A percentile compares a stretch with the other conserved stretches of the same genome.
These are phyloP conservation scores for Drosophila nigromelanica DNA, from an alignment of 1,140 invertebrate genomes.

Conservation along the genomic window DNA sequence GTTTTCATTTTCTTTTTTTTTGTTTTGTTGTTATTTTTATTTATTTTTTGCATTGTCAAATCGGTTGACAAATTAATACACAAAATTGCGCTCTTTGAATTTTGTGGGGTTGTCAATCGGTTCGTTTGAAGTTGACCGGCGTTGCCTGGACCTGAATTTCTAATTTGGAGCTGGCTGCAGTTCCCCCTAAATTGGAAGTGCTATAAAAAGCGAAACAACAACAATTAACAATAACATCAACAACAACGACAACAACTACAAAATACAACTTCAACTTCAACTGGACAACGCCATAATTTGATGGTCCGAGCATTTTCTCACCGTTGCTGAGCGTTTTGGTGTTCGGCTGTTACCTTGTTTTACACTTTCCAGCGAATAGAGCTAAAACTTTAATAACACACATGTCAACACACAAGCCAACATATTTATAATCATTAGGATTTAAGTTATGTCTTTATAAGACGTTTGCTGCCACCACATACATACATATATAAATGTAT, in stretches of 20 bases:
- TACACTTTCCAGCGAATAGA: constrained; percentile 71
- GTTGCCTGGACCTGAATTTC: constrained; percentile 54
- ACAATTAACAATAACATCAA: constrained; percentile 44
- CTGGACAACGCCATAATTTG: constrained; percentile 58
- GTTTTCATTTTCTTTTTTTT: not conserved
- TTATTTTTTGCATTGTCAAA: constrained; percentile 44
- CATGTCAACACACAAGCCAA: constrained; percentile 23
- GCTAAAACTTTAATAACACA: constrained; percentile 41
- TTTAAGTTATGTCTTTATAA: constrained; percentile 62
- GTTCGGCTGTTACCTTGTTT: constrained; percentile 35
- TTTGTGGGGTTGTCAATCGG: constrained; percentile 41
- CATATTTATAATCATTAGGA: constrained; percentile 62
- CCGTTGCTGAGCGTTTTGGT: constrained; percentile 50
- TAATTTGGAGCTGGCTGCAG: constrained; percentile 52
- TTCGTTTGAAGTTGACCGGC: constrained; percentile 64
- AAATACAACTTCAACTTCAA: constrained; percentile 15
- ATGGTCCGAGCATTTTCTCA: constrained; percentile 66
- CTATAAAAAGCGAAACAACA: constrained; percentile 48
- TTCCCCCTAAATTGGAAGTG: constrained; percentile 47
- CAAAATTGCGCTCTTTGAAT: constrained; percentile 43
- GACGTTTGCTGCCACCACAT: constrained; percentile 1
- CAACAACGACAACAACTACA: constrained; percentile 5
- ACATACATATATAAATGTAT: not conserved
- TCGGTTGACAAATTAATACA: constrained; percentile 74
- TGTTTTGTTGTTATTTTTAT: constrained; percentile 3